Conservation (phyloP, 2,113 vertebrate genomes). For the Thamnophis sirtalis region DNA sequence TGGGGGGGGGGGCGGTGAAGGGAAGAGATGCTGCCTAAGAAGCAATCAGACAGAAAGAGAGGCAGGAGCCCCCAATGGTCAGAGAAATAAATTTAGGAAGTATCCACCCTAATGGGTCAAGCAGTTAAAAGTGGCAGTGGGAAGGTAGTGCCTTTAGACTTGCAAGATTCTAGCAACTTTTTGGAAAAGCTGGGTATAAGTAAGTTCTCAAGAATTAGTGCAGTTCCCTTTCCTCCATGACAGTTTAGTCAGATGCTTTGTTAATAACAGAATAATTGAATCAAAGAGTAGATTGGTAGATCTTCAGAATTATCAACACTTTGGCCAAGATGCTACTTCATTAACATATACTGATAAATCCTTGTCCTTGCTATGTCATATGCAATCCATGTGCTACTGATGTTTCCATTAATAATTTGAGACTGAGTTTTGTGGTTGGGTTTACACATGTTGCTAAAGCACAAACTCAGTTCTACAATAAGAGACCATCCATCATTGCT, state of each 20-base stretch:
- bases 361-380: neutral
- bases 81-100: neutral
- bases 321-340: neutral
- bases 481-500: neutral
- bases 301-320: neutral
- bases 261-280: slow-evolving; percentile 11
- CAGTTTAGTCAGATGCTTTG: slow-evolving; percentile 33
- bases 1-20: too few relatives aligned
- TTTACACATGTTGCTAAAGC: neutral
- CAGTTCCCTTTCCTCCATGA: slow-evolving; percentile 28
- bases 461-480: neutral
- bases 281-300: neutral
- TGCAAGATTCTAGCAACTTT: neutral
- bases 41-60: neutral
- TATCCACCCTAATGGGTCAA: neutral
- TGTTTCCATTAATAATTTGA: slow-evolving; percentile 12
- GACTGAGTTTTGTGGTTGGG: neutral
- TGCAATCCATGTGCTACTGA: slow-evolving; percentile 1
- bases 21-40: neutral
- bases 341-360: neutral
- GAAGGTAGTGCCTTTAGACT: neutral
- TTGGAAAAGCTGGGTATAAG: slow-evolving; percentile 4
- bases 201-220: neutral
- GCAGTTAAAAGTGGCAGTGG: neutral
- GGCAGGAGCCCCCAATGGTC: neutral